Percentiles rank a stretch among this genome's conserved stretches.
These are phyloP conservation scores for Austrofundulus limnaeus DNA, from an alignment of 2,113 vertebrate genomes.

Conservation along the genomic window DNA sequence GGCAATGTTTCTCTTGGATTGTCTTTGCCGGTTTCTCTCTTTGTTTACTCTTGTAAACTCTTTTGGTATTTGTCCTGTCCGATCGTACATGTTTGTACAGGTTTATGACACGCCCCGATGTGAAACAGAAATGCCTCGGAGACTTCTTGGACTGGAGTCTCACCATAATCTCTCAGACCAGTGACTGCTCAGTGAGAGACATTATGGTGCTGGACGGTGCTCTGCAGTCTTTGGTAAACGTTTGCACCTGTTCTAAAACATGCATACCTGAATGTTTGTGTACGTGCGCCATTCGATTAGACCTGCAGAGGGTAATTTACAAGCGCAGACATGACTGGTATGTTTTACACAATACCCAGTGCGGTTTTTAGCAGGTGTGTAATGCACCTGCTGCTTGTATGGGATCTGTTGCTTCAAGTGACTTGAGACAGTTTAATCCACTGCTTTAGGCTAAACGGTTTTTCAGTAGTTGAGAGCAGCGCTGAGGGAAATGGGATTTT, in stretches of 20 bases:
- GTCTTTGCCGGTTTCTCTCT: not conserved
- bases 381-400: conserved; percentile 64
- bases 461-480: not conserved
- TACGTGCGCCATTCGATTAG: conserved; percentile 5
- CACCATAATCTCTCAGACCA: conserved; percentile 79
- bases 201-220: conserved; percentile 85
- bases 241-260: not conserved
- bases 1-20: conserved; percentile 25
- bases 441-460: conserved; percentile 43
- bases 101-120: conserved; percentile 92
- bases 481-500: not conserved
- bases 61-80: conserved; percentile 7
- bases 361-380: conserved; percentile 63
- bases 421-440: conserved; percentile 27
- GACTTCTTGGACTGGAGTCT: conserved; percentile 93
- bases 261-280: not conserved
- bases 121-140: conserved; percentile 85
- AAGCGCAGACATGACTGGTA: conserved; percentile 66
- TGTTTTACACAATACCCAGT: conserved; percentile 43
- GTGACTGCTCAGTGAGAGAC: conserved; percentile 81
- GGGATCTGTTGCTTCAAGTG: conserved; percentile 26
- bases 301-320: conserved; percentile 40
- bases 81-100: conserved; percentile 68
- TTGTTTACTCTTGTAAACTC: conserved; percentile 5
- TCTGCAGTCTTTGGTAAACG: conserved; percentile 90